Evolutionary conservation across 2,888 invertebrate species (phyloP).

Genomic region (Melanchra persicariae): DNA sequence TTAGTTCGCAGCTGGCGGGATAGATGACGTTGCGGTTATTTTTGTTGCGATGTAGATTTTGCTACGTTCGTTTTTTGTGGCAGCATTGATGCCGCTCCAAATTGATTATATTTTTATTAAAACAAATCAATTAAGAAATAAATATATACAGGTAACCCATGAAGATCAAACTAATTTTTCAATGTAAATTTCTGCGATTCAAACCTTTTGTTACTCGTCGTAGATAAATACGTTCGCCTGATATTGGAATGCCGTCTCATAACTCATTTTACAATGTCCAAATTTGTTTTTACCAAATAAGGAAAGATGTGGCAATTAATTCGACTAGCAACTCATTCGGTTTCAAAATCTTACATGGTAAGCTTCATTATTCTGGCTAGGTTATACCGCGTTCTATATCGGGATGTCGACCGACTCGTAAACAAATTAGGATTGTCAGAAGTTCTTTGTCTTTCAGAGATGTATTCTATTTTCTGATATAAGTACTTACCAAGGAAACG

Average conservation of each 20-base stretch:
- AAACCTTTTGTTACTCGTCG: slow-evolving; percentile 31
- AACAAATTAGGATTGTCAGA: slow-evolving; percentile 36
- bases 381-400: slow-evolving; percentile 46
- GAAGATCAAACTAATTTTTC: slow-evolving; percentile 31
- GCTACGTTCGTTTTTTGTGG: too few species aligned
- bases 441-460: slow-evolving; percentile 25
- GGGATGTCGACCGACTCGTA: slow-evolving; percentile 38
- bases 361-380: slow-evolving; percentile 49
- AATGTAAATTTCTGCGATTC: not conserved
- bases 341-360: slow-evolving; percentile 64
- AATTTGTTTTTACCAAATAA: slow-evolving; percentile 47
- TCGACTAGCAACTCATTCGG: slow-evolving; percentile 41
- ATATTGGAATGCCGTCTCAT: slow-evolving; percentile 54
- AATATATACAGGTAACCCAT: slow-evolving; percentile 6
- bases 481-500: too few species aligned
- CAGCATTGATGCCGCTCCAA: too few species aligned
- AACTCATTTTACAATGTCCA: slow-evolving; percentile 51
- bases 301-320: slow-evolving; percentile 61
- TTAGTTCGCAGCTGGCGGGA: too few species aligned
- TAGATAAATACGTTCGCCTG: slow-evolving; percentile 22
- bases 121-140: slow-evolving; percentile 2
- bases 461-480: slow-evolving; percentile 9
- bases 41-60: too few species aligned
- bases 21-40: too few species aligned
- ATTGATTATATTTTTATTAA: not conserved